A percentile compares a stretch with the other conserved stretches of the same genome.
These are phyloP conservation scores for Drosophila carrolli DNA, from an alignment of 1,140 invertebrate genomes.

Conservation along the genomic window DNA sequence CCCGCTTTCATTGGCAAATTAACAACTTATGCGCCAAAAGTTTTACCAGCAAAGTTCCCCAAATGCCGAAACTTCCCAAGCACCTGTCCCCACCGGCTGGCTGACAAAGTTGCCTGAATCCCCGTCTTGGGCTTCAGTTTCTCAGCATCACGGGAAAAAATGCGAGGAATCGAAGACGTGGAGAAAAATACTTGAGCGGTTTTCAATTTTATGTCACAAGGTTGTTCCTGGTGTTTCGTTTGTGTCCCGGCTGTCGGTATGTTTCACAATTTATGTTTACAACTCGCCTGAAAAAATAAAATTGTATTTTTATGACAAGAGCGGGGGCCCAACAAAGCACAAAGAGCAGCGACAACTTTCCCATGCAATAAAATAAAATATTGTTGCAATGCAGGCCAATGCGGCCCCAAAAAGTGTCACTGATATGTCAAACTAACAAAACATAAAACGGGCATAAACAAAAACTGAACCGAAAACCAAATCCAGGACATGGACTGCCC, in stretches of 20 bases:
- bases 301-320: conserved; percentile 70
- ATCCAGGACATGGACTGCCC: conserved; percentile 14
- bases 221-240: conserved; percentile 31
- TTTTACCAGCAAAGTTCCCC: conserved; percentile 62
- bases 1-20: conserved; percentile 77
- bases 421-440: conserved; percentile 82
- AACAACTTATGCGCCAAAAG: conserved; percentile 78
- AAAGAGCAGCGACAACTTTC: conserved; percentile 36
- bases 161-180: conserved; percentile 26
- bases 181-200: conserved; percentile 53
- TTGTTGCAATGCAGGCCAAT: conserved; percentile 63
- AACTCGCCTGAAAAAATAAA: conserved; percentile 68
- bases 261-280: conserved; percentile 74
- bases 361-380: conserved; percentile 78
- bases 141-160: conserved; percentile 11
- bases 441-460: conserved; percentile 71
- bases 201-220: conserved; percentile 70
- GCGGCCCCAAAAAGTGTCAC: conserved; percentile 66
- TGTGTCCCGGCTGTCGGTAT: conserved; percentile 3
- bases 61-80: conserved; percentile 52
- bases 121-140: background rate
- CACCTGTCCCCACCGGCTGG: conserved; percentile 59
- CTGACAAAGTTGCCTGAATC: conserved; percentile 61
- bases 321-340: background rate
- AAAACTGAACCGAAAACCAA: conserved; percentile 44